These are phyloP conservation scores for Onchidella celtica DNA, from an alignment of 2,888 invertebrate species.

Conservation along the genomic window DNA sequence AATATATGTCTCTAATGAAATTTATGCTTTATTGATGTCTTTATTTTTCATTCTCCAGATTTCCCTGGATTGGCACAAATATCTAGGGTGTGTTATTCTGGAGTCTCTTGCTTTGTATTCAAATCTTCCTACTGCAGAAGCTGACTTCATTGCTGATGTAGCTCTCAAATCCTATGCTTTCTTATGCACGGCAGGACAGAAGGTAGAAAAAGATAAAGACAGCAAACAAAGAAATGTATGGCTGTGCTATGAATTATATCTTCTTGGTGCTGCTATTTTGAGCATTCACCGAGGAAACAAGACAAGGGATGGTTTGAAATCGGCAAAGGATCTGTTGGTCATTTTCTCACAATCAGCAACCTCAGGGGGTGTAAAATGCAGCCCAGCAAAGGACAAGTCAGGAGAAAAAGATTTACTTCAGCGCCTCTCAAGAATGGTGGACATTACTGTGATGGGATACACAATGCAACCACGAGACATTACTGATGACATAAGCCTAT, in stretches of 20 bases:
- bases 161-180: not conserved
- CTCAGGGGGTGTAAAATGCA: not conserved
- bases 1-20: too few relatives aligned
- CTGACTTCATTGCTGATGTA: not conserved
- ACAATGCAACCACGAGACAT: constrained; percentile 29
- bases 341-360: not conserved
- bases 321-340: constrained; percentile 27
- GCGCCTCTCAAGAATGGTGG: not conserved
- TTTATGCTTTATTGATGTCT: too few relatives aligned
- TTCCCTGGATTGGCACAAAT: constrained; percentile 24
- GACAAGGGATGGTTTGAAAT: constrained; percentile 17
- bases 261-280: constrained; percentile 7
- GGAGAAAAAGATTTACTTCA: not conserved
- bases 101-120: not conserved
- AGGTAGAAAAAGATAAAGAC: not conserved
- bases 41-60: not conserved
- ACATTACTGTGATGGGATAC: constrained; percentile 2
- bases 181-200: constrained; percentile 3
- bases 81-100: not conserved
- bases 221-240: not conserved
- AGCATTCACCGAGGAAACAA: constrained; percentile 10
- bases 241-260: constrained; percentile 15
- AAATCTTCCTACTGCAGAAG: not conserved
- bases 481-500: not conserved
- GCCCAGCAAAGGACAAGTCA: not conserved